Conservation (phyloP, 2,113 vertebrate genomes). For the Desmodus rotundus region DNA sequence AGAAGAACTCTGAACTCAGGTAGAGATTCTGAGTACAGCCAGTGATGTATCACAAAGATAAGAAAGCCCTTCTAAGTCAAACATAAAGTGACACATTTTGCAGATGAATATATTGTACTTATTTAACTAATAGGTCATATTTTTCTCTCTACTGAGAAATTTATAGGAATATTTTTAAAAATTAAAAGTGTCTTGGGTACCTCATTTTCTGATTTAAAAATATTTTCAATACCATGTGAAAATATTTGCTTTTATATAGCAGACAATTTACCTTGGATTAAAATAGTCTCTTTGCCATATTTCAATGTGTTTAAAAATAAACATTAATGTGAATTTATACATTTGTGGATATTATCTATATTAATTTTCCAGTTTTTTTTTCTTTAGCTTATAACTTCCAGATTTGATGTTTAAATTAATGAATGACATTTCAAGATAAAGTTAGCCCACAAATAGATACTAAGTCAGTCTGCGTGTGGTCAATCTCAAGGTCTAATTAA, state of each 20-base stretch:
- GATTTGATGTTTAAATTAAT: not conserved
- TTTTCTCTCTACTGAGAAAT: not conserved
- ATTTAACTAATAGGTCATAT: not conserved
- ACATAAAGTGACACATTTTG: not conserved
- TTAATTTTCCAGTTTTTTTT: not conserved
- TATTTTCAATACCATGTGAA: not conserved
- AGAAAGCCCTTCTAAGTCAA: not conserved
- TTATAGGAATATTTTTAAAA: not conserved
- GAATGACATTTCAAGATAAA: constrained; percentile 19
- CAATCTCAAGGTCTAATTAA: not conserved
- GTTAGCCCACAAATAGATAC: not conserved
- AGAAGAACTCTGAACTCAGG: not conserved
- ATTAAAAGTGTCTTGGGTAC: not conserved
- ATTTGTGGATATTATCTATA: not conserved
- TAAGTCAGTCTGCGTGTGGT: not conserved
- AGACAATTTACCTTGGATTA: not conserved
- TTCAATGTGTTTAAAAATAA: not conserved
- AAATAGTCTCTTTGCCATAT: not conserved
- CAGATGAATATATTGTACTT: not conserved
- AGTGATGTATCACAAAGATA: not conserved
- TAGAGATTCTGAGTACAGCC: too few species aligned
- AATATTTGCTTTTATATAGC: not conserved
- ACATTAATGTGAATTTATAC: not conserved
- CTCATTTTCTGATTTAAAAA: constrained; percentile 18
- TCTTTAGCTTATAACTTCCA: not conserved